Evolutionary conservation across 2,113 vertebrate genomes (phyloP).

Genomic region (Xiphias gladius): DNA sequence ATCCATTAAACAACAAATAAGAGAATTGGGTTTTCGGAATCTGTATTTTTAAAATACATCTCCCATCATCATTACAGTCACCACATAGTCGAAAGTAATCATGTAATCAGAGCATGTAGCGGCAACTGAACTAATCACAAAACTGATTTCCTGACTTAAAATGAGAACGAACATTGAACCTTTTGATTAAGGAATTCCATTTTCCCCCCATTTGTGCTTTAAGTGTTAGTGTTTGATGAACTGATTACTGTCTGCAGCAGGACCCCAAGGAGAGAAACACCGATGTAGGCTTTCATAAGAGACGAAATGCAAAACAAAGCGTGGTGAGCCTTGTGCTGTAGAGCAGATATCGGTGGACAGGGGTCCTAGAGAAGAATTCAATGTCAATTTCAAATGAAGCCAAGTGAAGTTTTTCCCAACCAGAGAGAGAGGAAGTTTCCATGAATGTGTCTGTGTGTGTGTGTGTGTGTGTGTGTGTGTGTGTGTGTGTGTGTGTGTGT

Average conservation of each 20-base stretch:
- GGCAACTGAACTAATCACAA: conserved; percentile 28
- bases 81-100: conserved; percentile 33
- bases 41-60: conserved; percentile 3
- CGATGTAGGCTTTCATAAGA: conserved; percentile 1
- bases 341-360: conserved; percentile 4
- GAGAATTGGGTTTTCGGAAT: background rate
- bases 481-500: background rate
- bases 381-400: conserved; percentile 64
- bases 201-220: conserved; percentile 3
- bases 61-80: conserved; percentile 54
- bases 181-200: conserved; percentile 36
- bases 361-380: conserved; percentile 28
- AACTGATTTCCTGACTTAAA: conserved; percentile 32
- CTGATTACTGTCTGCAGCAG: conserved; percentile 33
- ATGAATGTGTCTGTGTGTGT: background rate
- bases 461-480: no score
- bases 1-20: background rate
- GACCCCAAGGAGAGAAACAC: background rate
- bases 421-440: background rate
- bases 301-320: conserved; percentile 32
- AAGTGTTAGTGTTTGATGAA: conserved; percentile 23
- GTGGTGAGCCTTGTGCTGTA: conserved; percentile 2
- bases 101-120: conserved; percentile 54
- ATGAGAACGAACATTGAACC: conserved; percentile 34
- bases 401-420: conserved; percentile 40